phyloP scores from a whole-genome alignment of 2,888 invertebrate genomes.

The Zaprionus obscuricornis region DNA sequence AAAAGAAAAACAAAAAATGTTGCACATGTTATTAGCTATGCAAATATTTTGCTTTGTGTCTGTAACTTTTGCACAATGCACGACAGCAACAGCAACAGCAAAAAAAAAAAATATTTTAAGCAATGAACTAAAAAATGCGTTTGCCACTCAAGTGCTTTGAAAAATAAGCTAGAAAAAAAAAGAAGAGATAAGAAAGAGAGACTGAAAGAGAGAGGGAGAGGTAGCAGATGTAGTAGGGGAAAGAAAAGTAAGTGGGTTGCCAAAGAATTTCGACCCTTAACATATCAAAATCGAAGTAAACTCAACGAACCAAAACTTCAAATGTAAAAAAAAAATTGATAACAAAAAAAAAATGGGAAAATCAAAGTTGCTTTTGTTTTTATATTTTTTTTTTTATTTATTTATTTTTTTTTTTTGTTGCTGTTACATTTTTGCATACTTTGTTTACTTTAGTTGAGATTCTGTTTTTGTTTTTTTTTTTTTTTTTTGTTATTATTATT shows the following conservation, averaged over 20 bases:
- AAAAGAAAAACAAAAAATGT: too few relatives aligned
- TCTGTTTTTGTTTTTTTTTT: slow-evolving; percentile 9
- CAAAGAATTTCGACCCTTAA: too few relatives aligned
- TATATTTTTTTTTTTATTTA: slow-evolving; percentile 43
- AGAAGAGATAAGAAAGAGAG: not conserved
- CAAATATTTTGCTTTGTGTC: slow-evolving; percentile 52
- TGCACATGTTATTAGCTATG: slow-evolving; percentile 52
- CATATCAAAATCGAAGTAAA: slow-evolving; percentile 30
- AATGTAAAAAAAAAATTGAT: slow-evolving; percentile 17
- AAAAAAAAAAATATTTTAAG: slow-evolving; percentile 49
- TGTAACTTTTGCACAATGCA: slow-evolving; percentile 36
- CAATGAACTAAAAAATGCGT: slow-evolving; percentile 39
- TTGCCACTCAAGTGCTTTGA: too few relatives aligned
- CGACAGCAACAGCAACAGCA: slow-evolving; percentile 6
- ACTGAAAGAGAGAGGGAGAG: not conserved
- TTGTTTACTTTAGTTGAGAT: slow-evolving; percentile 57
- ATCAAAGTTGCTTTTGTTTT: slow-evolving; percentile 45
- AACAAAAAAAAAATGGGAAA: slow-evolving; percentile 21
- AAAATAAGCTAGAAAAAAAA: not conserved
- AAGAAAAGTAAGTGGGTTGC: too few relatives aligned
- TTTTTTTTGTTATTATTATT: slow-evolving; percentile 27
- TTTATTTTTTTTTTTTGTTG: slow-evolving; percentile 63
- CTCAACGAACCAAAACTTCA: slow-evolving; percentile 41
- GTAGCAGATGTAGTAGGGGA: not conserved
- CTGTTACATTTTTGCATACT: slow-evolving; percentile 60